Percentiles rank a stretch among this genome's conserved stretches.
Conservation (phyloP, 30 jellyfish, hydroid and myxozoan species). For the Sanderia malayensis region DNA sequence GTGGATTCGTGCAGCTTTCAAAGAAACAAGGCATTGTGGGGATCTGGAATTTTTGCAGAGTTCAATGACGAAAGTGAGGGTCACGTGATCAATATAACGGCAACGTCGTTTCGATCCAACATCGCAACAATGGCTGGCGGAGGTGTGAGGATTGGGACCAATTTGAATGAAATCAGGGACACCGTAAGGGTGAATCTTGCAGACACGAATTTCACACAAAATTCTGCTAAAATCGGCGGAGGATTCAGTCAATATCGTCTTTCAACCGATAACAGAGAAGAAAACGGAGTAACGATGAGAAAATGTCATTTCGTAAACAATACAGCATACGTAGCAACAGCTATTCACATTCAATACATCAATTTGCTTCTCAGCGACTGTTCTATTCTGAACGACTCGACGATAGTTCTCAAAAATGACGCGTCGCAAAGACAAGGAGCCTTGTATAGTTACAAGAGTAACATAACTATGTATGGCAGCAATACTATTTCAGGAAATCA, state of each 20-base stretch:
- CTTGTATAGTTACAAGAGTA: conserved; percentile 38
- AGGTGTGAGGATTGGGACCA: conserved; percentile 49
- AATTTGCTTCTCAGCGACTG: conserved; percentile 12
- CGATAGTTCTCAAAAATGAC: conserved; percentile 4
- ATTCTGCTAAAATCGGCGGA: conserved; percentile 65
- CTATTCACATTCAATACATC: conserved; percentile 24
- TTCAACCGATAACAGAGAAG: background rate
- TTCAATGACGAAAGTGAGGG: conserved; percentile 27
- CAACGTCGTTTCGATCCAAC: conserved; percentile 27
- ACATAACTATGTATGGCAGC: conserved; percentile 2
- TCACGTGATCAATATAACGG: conserved; percentile 1
- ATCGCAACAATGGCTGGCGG: conserved; percentile 68
- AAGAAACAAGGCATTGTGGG: conserved; percentile 71
- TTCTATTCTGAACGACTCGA: conserved; percentile 7
- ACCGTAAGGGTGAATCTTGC: conserved; percentile 5
- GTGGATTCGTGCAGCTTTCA: conserved; percentile 21
- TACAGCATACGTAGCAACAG: conserved; percentile 19
- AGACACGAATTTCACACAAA: conserved; percentile 11
- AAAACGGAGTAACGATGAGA: background rate
- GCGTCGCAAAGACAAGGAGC: conserved; percentile 58
- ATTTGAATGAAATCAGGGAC: conserved; percentile 20
- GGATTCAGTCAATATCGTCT: conserved; percentile 52
- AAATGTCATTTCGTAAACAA: conserved; percentile 15
- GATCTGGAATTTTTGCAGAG: conserved; percentile 68
- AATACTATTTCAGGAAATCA: conserved; percentile 15